Conservation (phyloP, 2,797 vertebrate genomes). For the Enoplosus armatus region DNA sequence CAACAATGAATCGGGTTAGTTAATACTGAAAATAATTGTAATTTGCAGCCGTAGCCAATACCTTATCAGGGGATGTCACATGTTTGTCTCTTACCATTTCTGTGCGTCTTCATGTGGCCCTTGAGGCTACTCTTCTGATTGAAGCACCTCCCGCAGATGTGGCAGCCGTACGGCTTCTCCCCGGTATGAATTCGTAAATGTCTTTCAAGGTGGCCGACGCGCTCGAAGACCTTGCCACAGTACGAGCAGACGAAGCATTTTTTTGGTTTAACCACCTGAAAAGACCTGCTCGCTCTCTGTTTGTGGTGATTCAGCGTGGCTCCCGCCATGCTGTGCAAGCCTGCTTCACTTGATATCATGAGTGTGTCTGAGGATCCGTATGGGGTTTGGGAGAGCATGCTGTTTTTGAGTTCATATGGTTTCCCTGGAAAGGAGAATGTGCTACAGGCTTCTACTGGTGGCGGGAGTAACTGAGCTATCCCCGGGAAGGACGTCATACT, state of each 20-base stretch:
- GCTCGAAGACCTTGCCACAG: conserved; percentile 79
- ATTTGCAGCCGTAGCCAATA: neutral
- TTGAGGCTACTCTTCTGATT: conserved; percentile 84
- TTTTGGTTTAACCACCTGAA: conserved; percentile 67
- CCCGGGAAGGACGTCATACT: conserved; percentile 38
- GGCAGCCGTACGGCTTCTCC: conserved; percentile 82
- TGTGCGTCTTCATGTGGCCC: conserved; percentile 82
- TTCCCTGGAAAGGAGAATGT: conserved; percentile 62
- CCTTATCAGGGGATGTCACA: neutral
- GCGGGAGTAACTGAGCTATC: conserved; percentile 43
- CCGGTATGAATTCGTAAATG: conserved; percentile 81
- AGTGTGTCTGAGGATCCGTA: conserved; percentile 49
- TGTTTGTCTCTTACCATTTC: conserved; percentile 54
- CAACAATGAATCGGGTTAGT: neutral
- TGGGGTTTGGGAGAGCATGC: conserved; percentile 27
- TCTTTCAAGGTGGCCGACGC: conserved; percentile 77
- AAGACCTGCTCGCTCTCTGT: conserved; percentile 26
- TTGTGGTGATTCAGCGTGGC: conserved; percentile 6
- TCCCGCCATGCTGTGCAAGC: neutral
- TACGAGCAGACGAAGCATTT: conserved; percentile 77
- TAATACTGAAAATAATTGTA: neutral
- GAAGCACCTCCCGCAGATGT: conserved; percentile 79
- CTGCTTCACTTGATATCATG: conserved; percentile 12
- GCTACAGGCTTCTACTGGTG: conserved; percentile 55
- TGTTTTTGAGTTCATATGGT: conserved; percentile 47